A percentile compares a stretch with the other conserved stretches of the same genome.
These are phyloP conservation scores for Bombus pascuorum DNA, from an alignment of 1,140 invertebrate genomes.

Conservation along the genomic window DNA sequence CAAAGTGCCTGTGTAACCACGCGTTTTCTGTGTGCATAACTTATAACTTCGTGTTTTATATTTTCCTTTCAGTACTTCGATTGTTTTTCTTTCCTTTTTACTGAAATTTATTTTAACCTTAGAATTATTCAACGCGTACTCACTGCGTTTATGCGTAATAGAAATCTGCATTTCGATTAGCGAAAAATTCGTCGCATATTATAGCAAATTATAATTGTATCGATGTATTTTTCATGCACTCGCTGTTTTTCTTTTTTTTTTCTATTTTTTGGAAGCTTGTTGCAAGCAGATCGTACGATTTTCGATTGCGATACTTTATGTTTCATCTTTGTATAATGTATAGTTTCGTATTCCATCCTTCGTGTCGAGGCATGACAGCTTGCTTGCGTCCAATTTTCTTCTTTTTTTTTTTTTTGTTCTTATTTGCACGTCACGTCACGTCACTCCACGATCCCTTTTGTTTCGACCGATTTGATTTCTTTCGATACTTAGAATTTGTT, in stretches of 20 bases:
- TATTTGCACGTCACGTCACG: constrained; percentile 67
- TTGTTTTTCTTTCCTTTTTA: not conserved
- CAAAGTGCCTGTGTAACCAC: constrained; percentile 41
- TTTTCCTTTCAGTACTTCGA: not conserved
- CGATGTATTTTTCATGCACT: not conserved
- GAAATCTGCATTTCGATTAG: not conserved
- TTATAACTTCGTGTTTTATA: not conserved
- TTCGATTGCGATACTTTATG: constrained; percentile 10
- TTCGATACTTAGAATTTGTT: not conserved
- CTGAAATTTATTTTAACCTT: not conserved
- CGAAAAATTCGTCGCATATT: not conserved
- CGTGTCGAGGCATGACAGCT: constrained; percentile 54
- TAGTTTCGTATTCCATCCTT: not conserved
- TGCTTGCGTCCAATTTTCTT: constrained; percentile 61
- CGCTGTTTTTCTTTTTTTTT: not conserved
- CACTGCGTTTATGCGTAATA: not conserved
- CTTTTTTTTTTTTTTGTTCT: not conserved
- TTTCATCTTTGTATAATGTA: not conserved
- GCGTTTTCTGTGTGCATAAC: constrained; percentile 5
- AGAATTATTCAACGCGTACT: constrained; percentile 5
- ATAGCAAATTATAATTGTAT: not conserved
- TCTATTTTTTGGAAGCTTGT: constrained; percentile 17
- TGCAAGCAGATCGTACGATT: constrained; percentile 6
- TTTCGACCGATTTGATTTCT: not conserved
- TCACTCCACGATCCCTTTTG: not conserved